Evolutionary conservation across 2,797 vertebrate genomes (phyloP).

Genomic region (Uromys caudimaculatus): DNA sequence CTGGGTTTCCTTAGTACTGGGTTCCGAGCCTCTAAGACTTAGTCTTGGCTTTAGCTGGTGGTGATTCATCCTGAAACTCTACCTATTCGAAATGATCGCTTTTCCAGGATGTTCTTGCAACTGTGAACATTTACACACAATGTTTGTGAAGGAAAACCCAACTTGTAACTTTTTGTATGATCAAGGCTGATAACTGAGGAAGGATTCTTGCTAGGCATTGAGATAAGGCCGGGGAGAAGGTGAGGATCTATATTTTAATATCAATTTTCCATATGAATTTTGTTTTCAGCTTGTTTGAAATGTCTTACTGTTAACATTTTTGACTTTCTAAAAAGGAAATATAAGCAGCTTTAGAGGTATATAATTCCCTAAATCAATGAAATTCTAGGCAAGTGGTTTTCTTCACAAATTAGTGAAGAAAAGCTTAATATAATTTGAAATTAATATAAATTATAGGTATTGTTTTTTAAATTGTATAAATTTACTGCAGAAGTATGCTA

Average conservation of each 20-base stretch:
- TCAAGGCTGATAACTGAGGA: conserved; percentile 1
- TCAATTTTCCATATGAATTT: not conserved
- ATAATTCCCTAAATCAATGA: conserved; percentile 35
- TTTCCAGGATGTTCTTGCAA: not conserved
- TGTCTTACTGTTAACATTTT: conserved; percentile 6
- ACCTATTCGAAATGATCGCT: not conserved
- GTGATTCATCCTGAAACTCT: conserved; percentile 8
- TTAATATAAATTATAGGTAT: not conserved
- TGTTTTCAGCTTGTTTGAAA: not conserved
- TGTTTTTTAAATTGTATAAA: conserved; percentile 42
- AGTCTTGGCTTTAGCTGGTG: not conserved
- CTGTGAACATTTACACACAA: conserved; percentile 19
- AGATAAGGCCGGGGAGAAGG: not conserved
- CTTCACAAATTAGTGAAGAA: not conserved
- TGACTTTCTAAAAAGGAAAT: conserved; percentile 22
- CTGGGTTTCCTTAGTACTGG: not conserved
- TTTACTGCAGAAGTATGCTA: not conserved
- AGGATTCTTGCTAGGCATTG: not conserved
- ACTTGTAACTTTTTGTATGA: conserved; percentile 36
- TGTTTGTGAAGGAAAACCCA: conserved; percentile 39
- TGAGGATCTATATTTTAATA: not conserved
- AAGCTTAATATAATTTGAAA: conserved; percentile 33
- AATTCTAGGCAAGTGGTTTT: conserved; percentile 26
- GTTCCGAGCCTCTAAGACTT: conserved; percentile 36
- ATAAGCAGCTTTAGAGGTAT: conserved; percentile 10